Base-by-base conservation (phyloP, 2,797 vertebrate species). In the Emydoidea blandingii region DNA sequence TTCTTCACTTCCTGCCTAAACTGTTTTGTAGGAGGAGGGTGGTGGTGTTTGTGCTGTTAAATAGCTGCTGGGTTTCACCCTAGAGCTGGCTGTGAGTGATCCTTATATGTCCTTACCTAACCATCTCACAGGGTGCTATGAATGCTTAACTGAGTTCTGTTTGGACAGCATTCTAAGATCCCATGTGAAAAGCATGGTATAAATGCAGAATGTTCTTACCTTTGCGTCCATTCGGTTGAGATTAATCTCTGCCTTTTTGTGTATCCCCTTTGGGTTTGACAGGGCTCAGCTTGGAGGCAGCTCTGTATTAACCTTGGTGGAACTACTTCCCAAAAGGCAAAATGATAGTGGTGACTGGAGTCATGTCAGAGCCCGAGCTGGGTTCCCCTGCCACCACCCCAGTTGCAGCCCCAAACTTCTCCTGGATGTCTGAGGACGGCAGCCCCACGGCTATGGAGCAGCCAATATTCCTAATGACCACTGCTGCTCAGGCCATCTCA, bases 391-490 rank as follows among this genome's bases (percentile, higher is more conserved):
- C 98, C 5, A 98, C 98, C 4, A 98, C 98, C 1, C 97, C 98
- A 5, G 98, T 98, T 85, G 98, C 98, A 49, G 96, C 98, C 53
- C 97, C 98, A 96, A 99, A 99, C 90, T 89, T 99, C 87, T 99
- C 99, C 4, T 98, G 97, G 98, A 97, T 98, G 74, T 98, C 99
- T 0, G 99, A 99, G 81, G 98, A 99, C 80, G 98, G 98, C 79
- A 98, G 98, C 27, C 97, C 99, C 94, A 98, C 99, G 0, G 98
- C 98, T 74, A 97, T 98, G 88, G 99, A 99, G 57, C 98, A 99
- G 94, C 99, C 99, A 0, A 97, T 99, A 97, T 99, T 99, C 96
- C 99, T 99, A 94, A 99, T 99, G 99, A 99, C 99, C 50, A 98
- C 99, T 0, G 99, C 99, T 2, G 99, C 99, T 76, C 99, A 99